Conservation (phyloP, 1,140 invertebrate species). For the Drosophila oshimai region DNA sequence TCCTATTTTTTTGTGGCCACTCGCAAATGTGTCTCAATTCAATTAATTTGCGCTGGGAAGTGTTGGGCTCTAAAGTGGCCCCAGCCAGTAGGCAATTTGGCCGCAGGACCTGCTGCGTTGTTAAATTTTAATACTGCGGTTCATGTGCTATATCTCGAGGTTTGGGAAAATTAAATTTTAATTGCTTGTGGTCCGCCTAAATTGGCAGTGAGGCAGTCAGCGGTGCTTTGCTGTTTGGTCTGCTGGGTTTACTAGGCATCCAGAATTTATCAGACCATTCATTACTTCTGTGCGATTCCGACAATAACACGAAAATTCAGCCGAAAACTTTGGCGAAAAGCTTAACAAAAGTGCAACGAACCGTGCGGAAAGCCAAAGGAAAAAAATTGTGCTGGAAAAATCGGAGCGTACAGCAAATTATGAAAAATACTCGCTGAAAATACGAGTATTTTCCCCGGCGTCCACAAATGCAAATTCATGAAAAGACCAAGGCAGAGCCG, state of each 20-base stretch:
- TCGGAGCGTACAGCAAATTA: constrained; percentile 52
- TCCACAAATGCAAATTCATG: constrained; percentile 50
- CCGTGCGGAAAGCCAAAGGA: constrained; percentile 17
- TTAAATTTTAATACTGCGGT: constrained; percentile 74
- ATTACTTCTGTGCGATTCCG: constrained; percentile 33
- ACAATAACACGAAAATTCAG: constrained; percentile 19
- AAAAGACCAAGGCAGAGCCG: constrained; percentile 60
- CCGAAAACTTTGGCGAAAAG: constrained; percentile 41
- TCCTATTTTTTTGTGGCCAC: constrained; percentile 22
- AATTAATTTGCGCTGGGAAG: constrained; percentile 56
- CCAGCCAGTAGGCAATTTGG: constrained; percentile 23
- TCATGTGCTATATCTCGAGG: constrained; percentile 33
- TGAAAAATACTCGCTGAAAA: constrained; percentile 55
- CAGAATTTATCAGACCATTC: constrained; percentile 50
- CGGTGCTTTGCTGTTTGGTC: constrained; percentile 3
- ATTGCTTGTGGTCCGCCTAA: constrained; percentile 56
- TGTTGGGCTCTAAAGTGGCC: constrained; percentile 51
- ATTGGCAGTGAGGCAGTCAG: constrained; percentile 44
- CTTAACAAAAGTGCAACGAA: constrained; percentile 64
- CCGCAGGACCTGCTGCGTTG: constrained; percentile 39
- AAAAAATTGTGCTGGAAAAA: constrained; percentile 46
- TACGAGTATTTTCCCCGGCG: constrained; percentile 24
- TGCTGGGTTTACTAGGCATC: constrained; percentile 19
- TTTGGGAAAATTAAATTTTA: constrained; percentile 67
- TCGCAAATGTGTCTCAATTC: constrained; percentile 62